Percentiles rank a stretch among this genome's conserved stretches.
phyloP scores from a whole-genome alignment of 2,113 vertebrate genomes.

The Motacilla tschutschensis region DNA sequence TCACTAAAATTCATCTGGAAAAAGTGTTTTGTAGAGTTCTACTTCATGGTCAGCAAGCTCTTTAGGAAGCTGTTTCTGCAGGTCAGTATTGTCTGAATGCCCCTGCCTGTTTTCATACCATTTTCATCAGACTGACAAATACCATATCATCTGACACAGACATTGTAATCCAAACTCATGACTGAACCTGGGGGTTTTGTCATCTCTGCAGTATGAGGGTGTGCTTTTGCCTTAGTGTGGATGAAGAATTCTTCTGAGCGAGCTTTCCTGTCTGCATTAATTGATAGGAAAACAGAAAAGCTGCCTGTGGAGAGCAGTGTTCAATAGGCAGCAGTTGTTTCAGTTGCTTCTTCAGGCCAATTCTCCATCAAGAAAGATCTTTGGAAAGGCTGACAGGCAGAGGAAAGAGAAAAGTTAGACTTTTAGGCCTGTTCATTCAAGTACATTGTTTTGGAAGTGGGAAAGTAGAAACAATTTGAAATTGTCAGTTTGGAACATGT shows the following conservation, averaged over 20 bases:
- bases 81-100: not conserved
- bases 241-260: not conserved
- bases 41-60: not conserved
- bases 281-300: slow-evolving; percentile 51
- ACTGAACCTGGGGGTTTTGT: not conserved
- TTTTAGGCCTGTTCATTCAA: slow-evolving; percentile 27
- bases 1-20: not conserved
- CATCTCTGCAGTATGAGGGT: not conserved
- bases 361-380: slow-evolving; percentile 60
- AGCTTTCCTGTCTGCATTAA: slow-evolving; percentile 19
- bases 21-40: not conserved
- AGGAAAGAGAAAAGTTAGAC: not conserved
- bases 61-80: not conserved
- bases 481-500: not conserved
- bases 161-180: not conserved
- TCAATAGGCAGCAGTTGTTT: slow-evolving; percentile 66
- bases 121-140: not conserved
- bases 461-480: not conserved
- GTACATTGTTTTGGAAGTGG: not conserved
- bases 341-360: not conserved
- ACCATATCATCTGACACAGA: not conserved
- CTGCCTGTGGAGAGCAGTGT: slow-evolving; percentile 22
- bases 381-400: slow-evolving; percentile 29
- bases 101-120: not conserved
- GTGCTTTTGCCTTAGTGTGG: not conserved